These are phyloP conservation scores for Erythrocercus mccallii DNA, from an alignment of 2,113 vertebrate genomes.

Conservation along the genomic window DNA sequence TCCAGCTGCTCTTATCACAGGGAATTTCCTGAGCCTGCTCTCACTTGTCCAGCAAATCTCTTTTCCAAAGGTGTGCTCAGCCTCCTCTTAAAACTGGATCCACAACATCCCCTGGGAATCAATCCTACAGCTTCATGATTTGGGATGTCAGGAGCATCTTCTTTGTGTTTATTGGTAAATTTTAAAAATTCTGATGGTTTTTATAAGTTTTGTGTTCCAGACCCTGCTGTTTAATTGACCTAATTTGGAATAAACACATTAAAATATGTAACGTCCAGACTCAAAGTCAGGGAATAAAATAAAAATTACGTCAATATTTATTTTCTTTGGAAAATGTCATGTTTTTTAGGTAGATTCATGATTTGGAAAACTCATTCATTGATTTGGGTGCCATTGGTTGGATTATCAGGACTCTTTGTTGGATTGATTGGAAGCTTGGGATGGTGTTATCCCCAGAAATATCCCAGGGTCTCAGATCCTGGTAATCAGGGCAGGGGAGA, in stretches of 20 bases:
- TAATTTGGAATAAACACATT: neutral
- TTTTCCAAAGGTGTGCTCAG: neutral
- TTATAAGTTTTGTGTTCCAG: neutral
- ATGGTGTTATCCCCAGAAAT: neutral
- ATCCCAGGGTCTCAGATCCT: neutral
- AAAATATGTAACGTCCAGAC: neutral
- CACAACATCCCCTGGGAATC: neutral
- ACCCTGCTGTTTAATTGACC: neutral
- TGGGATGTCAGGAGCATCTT: neutral
- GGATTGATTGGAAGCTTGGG: neutral
- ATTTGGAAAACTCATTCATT: neutral
- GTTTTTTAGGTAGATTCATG: rapidly evolving
- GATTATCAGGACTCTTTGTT: neutral
- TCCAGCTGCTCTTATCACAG: neutral
- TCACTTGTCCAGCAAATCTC: neutral
- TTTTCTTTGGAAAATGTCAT: neutral
- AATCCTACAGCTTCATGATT: neutral
- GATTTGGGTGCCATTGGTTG: neutral
- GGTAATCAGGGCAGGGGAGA: neutral
- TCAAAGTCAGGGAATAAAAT: neutral
- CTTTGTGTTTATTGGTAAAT: neutral
- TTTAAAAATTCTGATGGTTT: neutral
- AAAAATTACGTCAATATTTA: neutral
- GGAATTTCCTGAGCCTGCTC: neutral
- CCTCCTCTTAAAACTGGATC: neutral